Percentiles rank a stretch among this genome's conserved stretches.
These are phyloP conservation scores for Eupithecia pulchellata DNA, from an alignment of 2,888 invertebrate genomes.

Conservation along the genomic window DNA sequence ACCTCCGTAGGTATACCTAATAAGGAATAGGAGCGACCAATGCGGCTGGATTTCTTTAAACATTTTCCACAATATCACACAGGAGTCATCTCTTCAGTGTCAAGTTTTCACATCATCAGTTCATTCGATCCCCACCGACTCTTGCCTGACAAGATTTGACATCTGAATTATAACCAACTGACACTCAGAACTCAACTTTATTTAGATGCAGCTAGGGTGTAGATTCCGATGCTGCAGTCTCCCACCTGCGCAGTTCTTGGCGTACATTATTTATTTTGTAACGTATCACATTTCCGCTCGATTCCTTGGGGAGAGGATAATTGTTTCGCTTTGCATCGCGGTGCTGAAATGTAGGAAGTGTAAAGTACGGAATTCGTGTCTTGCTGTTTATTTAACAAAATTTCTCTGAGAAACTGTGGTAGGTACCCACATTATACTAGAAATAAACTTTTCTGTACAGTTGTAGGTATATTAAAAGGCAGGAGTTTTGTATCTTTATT, in stretches of 20 bases:
- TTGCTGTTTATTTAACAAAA: background rate
- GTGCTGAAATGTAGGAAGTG: conserved; percentile 8
- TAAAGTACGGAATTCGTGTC: background rate
- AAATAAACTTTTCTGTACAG: no score
- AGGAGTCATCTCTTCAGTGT: background rate
- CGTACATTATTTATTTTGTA: conserved; percentile 34
- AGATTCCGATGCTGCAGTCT: background rate
- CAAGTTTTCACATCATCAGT: conserved; percentile 6
- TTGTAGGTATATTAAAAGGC: no score
- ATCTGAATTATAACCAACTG: conserved; percentile 27
- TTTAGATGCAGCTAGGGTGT: background rate
- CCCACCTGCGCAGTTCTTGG: conserved; percentile 23
- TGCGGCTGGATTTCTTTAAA: background rate
- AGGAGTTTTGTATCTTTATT: no score
- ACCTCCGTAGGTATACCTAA: background rate
- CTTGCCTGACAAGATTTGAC: conserved; percentile 27
- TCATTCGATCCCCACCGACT: conserved; percentile 1
- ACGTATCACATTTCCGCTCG: conserved; percentile 34
- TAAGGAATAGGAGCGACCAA: background rate
- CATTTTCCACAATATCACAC: background rate
- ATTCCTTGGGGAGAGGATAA: conserved; percentile 24
- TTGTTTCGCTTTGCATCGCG: conserved; percentile 24
- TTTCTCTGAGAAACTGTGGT: background rate
- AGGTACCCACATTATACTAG: no score
- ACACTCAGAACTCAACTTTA: conserved; percentile 3